Evolutionary conservation across 53 echinoderm and acorn worm genomes (phyloP).

Genomic region (Astropecten irregularis): DNA sequence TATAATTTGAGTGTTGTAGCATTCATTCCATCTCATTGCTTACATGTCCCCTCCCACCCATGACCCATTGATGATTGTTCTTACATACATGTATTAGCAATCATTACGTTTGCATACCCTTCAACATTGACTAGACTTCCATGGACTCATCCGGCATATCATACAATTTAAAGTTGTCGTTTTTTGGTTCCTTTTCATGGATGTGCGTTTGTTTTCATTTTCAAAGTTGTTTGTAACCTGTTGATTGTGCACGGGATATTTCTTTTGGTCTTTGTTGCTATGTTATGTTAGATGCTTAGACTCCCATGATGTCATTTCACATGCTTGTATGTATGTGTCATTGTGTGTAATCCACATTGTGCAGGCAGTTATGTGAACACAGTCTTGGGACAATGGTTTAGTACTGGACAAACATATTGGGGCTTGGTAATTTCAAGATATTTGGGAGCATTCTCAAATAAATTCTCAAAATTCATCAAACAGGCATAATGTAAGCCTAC

Average conservation of each 20-base stretch:
- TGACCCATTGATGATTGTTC: background rate
- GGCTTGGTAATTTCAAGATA: no score
- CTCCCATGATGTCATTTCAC: background rate
- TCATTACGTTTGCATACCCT: no score
- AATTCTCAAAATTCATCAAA: no score
- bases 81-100: no score
- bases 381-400: conserved; percentile 39
- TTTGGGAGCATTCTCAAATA: no score
- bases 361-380: conserved; percentile 61
- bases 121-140: no score
- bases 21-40: background rate
- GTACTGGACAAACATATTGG: conserved; percentile 16
- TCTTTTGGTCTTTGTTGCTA: background rate
- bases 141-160: no score
- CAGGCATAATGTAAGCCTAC: no score
- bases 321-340: background rate
- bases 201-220: no score
- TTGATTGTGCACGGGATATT: background rate
- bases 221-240: no score
- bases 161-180: no score
- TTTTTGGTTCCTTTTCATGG: no score
- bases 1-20: background rate
- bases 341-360: background rate
- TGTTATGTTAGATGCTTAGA: background rate
- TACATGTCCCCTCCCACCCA: background rate